Conservation (phyloP, 1,140 invertebrate genomes). For the Bombus huntii region DNA sequence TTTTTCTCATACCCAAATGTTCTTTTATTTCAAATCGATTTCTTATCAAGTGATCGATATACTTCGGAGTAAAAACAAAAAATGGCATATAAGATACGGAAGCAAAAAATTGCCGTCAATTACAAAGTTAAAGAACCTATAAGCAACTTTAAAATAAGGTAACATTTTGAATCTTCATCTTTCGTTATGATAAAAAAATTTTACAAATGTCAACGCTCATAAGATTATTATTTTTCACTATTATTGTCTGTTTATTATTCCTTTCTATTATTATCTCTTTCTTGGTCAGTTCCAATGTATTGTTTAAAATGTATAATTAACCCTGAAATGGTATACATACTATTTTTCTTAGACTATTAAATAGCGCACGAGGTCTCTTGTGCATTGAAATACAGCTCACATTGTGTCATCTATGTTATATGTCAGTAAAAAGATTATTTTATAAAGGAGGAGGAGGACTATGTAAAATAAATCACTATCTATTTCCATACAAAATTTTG, state of each 20-base stretch:
- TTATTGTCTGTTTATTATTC: too few species aligned
- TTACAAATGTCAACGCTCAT: not conserved
- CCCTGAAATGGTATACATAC: not conserved
- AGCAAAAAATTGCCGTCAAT: constrained; percentile 77
- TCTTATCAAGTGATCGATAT: not conserved
- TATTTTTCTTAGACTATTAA: too few species aligned
- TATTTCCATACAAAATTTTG: too few species aligned
- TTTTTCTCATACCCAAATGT: too few species aligned
- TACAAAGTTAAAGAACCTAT: constrained; percentile 82
- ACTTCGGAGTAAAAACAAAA: not conserved
- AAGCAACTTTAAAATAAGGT: constrained; percentile 81
- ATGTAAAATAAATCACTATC: too few species aligned
- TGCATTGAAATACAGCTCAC: too few species aligned
- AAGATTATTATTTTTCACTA: not conserved
- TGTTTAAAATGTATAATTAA: not conserved
- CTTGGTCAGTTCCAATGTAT: too few species aligned
- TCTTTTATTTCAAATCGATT: not conserved
- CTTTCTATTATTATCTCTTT: not conserved
- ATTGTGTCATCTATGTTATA: too few species aligned
- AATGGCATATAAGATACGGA: constrained; percentile 55
- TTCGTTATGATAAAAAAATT: not conserved
- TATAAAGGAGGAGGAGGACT: too few species aligned
- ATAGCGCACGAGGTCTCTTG: too few species aligned
- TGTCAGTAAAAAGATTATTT: too few species aligned
- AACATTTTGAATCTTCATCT: constrained; percentile 12